phyloP scores from a whole-genome alignment of 2,797 vertebrate genomes.

The Tapera naevia region DNA sequence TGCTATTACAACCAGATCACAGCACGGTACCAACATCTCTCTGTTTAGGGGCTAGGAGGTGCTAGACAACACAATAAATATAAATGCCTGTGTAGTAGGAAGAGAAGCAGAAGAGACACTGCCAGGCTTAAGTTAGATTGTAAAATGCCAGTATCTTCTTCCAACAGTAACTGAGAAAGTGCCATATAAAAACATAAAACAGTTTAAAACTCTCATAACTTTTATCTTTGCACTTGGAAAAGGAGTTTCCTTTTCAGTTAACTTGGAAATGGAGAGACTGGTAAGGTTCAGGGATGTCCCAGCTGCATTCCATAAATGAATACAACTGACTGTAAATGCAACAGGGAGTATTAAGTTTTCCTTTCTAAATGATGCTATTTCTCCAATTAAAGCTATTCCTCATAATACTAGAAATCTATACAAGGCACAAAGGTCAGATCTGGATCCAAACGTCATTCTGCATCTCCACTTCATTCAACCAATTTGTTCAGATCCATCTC shows the following conservation, averaged over 20 bases:
- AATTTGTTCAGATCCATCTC: not conserved
- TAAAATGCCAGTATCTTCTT: slow-evolving; percentile 31
- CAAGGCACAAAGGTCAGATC: slow-evolving; percentile 26
- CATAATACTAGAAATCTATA: not conserved
- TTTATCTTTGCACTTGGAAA: not conserved
- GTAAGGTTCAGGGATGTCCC: slow-evolving; percentile 17
- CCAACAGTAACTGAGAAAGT: slow-evolving; percentile 36
- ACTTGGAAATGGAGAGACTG: slow-evolving; percentile 8
- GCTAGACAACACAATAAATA: not conserved
- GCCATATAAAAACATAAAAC: not conserved
- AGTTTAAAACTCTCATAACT: not conserved
- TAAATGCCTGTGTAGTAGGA: not conserved
- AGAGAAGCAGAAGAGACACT: not conserved
- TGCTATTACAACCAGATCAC: not conserved
- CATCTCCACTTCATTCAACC: not conserved
- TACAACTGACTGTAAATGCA: slow-evolving; percentile 12
- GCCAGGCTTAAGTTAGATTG: slow-evolving; percentile 20
- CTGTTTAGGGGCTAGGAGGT: not conserved
- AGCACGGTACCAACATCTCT: not conserved
- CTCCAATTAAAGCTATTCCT: slow-evolving; percentile 9
- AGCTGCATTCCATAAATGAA: slow-evolving; percentile 3
- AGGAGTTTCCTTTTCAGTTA: slow-evolving; percentile 19
- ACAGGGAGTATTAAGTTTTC: not conserved
- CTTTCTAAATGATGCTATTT: not conserved
- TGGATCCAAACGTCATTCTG: not conserved